A percentile compares a stretch with the other conserved stretches of the same genome.
Conservation (phyloP, 2,113 vertebrate genomes). For the Cervus canadensis region DNA sequence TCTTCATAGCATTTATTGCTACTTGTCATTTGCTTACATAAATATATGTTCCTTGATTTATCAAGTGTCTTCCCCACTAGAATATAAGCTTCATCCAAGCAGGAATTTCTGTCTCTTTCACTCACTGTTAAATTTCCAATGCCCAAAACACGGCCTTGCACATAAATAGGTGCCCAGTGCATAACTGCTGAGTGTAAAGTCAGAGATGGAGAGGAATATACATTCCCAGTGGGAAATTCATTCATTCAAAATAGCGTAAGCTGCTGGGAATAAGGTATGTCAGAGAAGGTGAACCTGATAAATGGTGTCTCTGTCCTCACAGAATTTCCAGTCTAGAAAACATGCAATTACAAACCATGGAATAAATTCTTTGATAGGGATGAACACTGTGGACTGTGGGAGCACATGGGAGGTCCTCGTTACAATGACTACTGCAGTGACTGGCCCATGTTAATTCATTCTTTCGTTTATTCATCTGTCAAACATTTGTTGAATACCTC, state of each 20-base stretch:
- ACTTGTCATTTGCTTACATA: conserved; percentile 27
- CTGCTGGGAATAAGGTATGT: not conserved
- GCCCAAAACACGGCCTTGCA: not conserved
- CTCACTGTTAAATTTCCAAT: conserved; percentile 19
- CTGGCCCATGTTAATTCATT: not conserved
- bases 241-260: not conserved
- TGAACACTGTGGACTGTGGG: not conserved
- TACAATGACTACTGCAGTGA: not conserved
- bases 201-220: not conserved
- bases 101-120: not conserved
- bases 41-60: conserved; percentile 1
- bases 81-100: conserved; percentile 19
- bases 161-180: not conserved
- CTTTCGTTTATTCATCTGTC: not conserved
- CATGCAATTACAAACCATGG: not conserved
- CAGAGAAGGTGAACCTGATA: not conserved
- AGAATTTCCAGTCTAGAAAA: not conserved
- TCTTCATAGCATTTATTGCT: not conserved
- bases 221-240: not conserved
- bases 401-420: not conserved
- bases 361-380: not conserved
- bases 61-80: not conserved
- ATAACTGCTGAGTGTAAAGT: not conserved
- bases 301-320: not conserved
- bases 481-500: conserved; percentile 19